Conservation (phyloP, 1,140 invertebrate genomes). For the Euura lappo region DNA sequence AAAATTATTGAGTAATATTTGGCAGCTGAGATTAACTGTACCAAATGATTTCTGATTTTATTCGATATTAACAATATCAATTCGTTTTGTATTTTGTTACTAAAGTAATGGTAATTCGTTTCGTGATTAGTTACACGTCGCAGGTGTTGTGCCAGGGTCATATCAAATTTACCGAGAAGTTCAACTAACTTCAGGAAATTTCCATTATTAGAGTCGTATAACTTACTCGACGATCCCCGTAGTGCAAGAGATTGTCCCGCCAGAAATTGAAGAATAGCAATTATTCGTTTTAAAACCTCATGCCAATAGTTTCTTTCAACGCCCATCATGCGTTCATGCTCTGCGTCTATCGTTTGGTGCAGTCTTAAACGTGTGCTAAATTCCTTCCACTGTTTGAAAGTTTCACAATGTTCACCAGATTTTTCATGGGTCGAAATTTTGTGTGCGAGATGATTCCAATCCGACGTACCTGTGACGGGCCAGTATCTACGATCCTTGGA, state of each 20-base stretch:
- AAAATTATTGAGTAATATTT: conserved; percentile 18
- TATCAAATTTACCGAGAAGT: background rate
- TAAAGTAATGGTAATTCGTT: background rate
- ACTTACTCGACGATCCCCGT: background rate
- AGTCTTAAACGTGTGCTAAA: background rate
- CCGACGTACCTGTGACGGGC: background rate
- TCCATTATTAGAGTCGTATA: background rate
- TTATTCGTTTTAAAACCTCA: background rate
- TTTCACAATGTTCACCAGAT: background rate
- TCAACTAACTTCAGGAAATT: background rate
- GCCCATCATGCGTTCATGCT: background rate
- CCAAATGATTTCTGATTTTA: conserved; percentile 10
- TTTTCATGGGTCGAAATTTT: background rate
- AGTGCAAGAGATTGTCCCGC: background rate
- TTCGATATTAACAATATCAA: background rate
- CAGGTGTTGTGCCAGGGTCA: background rate
- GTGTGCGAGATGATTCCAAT: background rate
- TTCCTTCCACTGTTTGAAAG: background rate
- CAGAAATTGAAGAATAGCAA: background rate
- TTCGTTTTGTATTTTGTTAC: background rate
- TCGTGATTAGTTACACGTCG: background rate
- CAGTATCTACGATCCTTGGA: conserved; percentile 1
- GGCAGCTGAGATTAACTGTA: conserved; percentile 20
- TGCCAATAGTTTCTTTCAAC: background rate
- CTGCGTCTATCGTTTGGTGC: background rate